Base-by-base conservation (phyloP, 2,797 vertebrate genomes). In the Coranthus polyacanthus region DNA sequence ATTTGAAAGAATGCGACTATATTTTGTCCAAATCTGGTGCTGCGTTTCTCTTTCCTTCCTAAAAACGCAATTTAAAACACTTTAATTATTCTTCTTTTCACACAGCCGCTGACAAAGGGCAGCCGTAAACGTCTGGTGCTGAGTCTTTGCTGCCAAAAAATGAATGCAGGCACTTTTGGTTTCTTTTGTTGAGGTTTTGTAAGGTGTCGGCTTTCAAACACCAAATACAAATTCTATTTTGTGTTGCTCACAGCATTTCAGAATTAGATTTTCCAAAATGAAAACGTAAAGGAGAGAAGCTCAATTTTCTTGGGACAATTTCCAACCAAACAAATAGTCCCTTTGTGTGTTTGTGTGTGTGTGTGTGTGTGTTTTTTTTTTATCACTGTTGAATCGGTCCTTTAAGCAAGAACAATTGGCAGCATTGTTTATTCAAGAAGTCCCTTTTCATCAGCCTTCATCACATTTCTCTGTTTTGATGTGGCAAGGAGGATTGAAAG, bases 381-480 rank as follows among this genome's bases (percentile, higher is more conserved):
- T n/a, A n/a, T n/a, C n/a, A n/a, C n/a, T n/a, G 36, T 20, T 29
- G 18, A 65, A 22, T 36, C 7, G 5, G 6, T 36, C 17, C 34
- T 69, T 53, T 37, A 65, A 55, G 6, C 12, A 1, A 36, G 22
- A 11, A 32, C 11, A 20, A 41, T 15, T 8, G 3, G 55, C 47
- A 7, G 12, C 13, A 53, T n/a, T 16, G 29, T 18, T 52, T 49
- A 49, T 63, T 56, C 61, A 37, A 42, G 32, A 42, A 49, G 47
- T 53, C 36, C 34, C 36, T 58, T 45, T 54, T 32, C 22, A 42
- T 39, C 37, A 42, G 44, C 53, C 44, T 57, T 47, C 37, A 59
- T 68, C 34, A 41, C 56, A 36, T 64, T 49, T 42, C 15, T 32
- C 22, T 56, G 45, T 62, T 50, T 76, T 66, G 39, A 55, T 72